Conservation (phyloP, 2,113 vertebrate species). For the Chitala chitala region DNA sequence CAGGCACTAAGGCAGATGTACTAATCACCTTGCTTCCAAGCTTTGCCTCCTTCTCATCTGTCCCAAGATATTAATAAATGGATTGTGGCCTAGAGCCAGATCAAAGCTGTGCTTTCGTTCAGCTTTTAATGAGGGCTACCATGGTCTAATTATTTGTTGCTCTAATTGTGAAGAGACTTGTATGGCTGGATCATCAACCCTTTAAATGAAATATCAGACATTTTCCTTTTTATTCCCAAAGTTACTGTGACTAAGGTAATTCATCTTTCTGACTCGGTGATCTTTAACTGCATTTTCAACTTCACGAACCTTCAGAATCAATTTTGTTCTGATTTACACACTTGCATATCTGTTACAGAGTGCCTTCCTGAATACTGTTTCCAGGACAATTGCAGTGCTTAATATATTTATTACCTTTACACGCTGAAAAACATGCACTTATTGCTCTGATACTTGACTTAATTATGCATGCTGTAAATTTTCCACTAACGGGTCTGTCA, state of each 20-base stretch:
- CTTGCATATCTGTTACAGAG: not conserved
- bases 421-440: not conserved
- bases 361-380: not conserved
- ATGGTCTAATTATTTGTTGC: conserved; percentile 5
- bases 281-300: too few species aligned
- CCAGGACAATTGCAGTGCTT: not conserved
- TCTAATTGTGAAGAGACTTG: conserved; percentile 16
- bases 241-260: not conserved
- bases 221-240: conserved; percentile 3
- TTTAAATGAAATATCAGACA: conserved; percentile 4
- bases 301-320: too few species aligned
- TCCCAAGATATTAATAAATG: conserved; percentile 10
- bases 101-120: conserved; percentile 22
- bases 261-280: not conserved
- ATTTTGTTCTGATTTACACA: not conserved
- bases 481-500: too few species aligned
- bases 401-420: not conserved
- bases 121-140: conserved; percentile 16
- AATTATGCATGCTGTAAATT: too few species aligned
- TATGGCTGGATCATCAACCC: not conserved
- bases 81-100: conserved; percentile 10
- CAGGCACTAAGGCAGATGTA: not conserved
- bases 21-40: conserved; percentile 10
- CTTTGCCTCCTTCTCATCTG: conserved; percentile 11
- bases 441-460: too few species aligned